Evolutionary conservation across 2,797 vertebrate species (phyloP).

Genomic region (Brachyalestes nurse): DNA sequence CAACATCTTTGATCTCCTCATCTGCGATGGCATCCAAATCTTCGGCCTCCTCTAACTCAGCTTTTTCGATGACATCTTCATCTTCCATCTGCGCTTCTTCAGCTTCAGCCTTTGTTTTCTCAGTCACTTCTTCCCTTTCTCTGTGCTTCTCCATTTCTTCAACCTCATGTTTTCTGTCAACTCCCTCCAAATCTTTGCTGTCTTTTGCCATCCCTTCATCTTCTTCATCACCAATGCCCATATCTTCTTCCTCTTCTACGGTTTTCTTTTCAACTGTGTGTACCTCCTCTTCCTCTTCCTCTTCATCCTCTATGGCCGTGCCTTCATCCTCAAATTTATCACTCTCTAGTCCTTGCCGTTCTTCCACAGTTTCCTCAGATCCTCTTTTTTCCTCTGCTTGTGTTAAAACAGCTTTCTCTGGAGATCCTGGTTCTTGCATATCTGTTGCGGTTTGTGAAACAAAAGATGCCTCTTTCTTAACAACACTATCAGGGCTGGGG

Average conservation of each 20-base stretch:
- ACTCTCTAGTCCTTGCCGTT: slow-evolving; percentile 64
- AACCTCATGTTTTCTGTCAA: slow-evolving; percentile 78
- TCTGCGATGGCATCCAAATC: slow-evolving; percentile 81
- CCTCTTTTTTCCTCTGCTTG: slow-evolving; percentile 64
- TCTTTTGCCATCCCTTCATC: slow-evolving; percentile 76
- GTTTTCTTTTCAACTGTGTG: slow-evolving; percentile 63
- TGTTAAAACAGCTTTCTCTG: slow-evolving; percentile 60
- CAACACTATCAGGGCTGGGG: slow-evolving; percentile 59
- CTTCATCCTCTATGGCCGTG: slow-evolving; percentile 70
- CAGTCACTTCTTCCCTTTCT: slow-evolving; percentile 67
- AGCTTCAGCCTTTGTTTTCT: slow-evolving; percentile 56
- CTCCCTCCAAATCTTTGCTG: slow-evolving; percentile 72
- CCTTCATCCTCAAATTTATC: slow-evolving; percentile 78
- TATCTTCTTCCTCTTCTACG: slow-evolving; percentile 69
- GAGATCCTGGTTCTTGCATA: slow-evolving; percentile 53
- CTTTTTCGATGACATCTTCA: slow-evolving; percentile 86
- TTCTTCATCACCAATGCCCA: slow-evolving; percentile 85
- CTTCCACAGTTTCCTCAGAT: slow-evolving; percentile 48
- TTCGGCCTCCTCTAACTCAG: slow-evolving; percentile 89
- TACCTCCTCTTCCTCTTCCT: slow-evolving; percentile 71
- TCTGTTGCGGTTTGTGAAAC: slow-evolving; percentile 57
- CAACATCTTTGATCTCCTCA: slow-evolving; percentile 79
- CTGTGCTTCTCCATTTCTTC: slow-evolving; percentile 81
- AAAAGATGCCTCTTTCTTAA: slow-evolving; percentile 59
- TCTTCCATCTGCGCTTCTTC: slow-evolving; percentile 75